These are phyloP conservation scores for Synanthedon tipuliformis DNA, from an alignment of 2,888 invertebrate genomes.

Conservation along the genomic window DNA sequence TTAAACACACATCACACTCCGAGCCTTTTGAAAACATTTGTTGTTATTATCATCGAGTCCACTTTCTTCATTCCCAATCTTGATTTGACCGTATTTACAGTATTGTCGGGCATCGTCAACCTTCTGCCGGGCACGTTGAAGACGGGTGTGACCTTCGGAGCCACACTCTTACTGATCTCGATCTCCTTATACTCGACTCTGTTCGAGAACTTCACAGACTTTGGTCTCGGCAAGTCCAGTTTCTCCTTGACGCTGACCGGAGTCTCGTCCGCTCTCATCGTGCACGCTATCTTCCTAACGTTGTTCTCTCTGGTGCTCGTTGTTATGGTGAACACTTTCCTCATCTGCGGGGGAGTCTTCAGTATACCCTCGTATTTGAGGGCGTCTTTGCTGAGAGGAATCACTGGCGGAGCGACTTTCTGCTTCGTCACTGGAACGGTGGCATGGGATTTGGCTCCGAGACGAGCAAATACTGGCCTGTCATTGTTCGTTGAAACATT, in stretches of 20 bases:
- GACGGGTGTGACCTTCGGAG: conserved; percentile 23
- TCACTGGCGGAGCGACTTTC: conserved; percentile 23
- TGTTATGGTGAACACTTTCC: conserved; percentile 44
- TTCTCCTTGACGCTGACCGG: conserved; percentile 55
- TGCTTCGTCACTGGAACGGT: conserved; percentile 4
- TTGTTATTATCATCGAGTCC: conserved; percentile 45
- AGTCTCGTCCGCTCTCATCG: conserved; percentile 59
- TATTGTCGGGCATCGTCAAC: conserved; percentile 44
- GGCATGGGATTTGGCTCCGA: conserved; percentile 36
- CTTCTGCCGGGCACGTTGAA: conserved; percentile 60
- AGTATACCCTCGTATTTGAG: conserved; percentile 61
- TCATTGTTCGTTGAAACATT: conserved; percentile 7
- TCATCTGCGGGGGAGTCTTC: conserved; percentile 26
- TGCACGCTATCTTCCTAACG: conserved; percentile 42
- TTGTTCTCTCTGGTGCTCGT: conserved; percentile 28
- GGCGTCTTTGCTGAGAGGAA: conserved; percentile 46
- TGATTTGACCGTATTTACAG: conserved; percentile 30
- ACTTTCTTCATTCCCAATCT: conserved; percentile 38
- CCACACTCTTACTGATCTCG: conserved; percentile 19
- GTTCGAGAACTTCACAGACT: conserved; percentile 59
- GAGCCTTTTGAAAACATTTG: conserved; percentile 49
- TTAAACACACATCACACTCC: conserved; percentile 28
- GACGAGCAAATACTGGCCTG: conserved; percentile 50
- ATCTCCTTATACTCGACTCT: conserved; percentile 60
- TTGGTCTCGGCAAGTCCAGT: conserved; percentile 38